These are phyloP conservation scores for Caenorhabditis brenneri DNA, from an alignment of 1,140 invertebrate genomes.

Conservation along the genomic window DNA sequence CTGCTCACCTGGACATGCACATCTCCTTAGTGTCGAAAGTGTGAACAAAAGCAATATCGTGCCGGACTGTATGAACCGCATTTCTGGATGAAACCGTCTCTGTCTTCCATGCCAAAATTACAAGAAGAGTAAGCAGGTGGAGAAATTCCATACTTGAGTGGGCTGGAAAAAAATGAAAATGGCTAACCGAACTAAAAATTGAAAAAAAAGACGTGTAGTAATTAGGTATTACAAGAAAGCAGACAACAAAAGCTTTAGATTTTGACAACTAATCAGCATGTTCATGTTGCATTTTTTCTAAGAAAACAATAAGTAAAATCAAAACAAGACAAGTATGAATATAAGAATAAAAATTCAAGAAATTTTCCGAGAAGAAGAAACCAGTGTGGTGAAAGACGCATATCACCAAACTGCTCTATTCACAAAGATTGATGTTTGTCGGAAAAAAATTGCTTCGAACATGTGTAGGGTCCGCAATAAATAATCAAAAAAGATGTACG, in stretches of 20 bases:
- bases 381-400: background rate
- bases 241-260: background rate
- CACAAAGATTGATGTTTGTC: constrained; percentile 3
- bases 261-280: constrained; percentile 14
- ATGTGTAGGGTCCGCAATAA: constrained; percentile 25
- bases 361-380: too few species aligned
- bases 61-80: constrained; percentile 22
- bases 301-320: background rate
- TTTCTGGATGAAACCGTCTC: background rate
- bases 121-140: background rate
- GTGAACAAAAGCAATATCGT: constrained; percentile 43
- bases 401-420: constrained; percentile 21
- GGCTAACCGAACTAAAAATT: background rate
- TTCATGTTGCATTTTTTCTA: background rate
- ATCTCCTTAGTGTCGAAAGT: constrained; percentile 43
- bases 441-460: background rate
- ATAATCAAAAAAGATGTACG: constrained; percentile 23
- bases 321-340: background rate
- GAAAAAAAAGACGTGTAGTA: background rate
- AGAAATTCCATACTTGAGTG: background rate
- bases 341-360: too few species aligned
- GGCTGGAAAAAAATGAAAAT: background rate
- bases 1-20: constrained; percentile 33
- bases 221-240: background rate
- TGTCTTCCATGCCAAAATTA: background rate